Evolutionary conservation across 2,888 invertebrate genomes (phyloP).

Genomic region (Sepioteuthis lessoniana): DNA sequence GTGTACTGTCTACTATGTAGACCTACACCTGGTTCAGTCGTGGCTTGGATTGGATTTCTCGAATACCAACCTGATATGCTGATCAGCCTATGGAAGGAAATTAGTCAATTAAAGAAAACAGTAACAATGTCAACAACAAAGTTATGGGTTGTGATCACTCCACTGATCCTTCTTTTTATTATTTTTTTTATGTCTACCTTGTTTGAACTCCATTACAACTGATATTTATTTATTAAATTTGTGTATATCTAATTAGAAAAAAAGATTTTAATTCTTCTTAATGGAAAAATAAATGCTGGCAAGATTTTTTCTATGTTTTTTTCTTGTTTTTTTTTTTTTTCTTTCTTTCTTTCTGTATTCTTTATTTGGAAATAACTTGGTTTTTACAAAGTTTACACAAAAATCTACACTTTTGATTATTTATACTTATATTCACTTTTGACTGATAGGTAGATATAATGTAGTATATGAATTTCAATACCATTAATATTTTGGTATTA

Average conservation of each 20-base stretch:
- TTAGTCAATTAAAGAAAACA: not conserved
- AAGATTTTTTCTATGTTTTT: conserved; percentile 36
- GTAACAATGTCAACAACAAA: not conserved
- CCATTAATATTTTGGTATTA: no score
- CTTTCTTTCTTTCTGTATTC: no score
- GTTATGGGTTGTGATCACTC: conserved; percentile 8
- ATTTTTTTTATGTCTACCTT: not conserved
- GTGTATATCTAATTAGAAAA: conserved; percentile 1
- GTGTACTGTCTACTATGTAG: conserved; percentile 47
- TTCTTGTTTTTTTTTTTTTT: not conserved
- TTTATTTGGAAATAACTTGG: no score
- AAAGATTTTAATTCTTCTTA: not conserved
- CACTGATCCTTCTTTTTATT: not conserved
- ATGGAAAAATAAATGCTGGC: conserved; percentile 44
- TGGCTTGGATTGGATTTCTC: not conserved
- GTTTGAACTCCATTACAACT: no score
- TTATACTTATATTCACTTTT: no score
- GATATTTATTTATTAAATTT: conserved; percentile 36
- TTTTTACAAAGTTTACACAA: no score
- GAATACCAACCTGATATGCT: not conserved
- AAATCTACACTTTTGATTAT: no score
- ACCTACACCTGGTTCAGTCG: conserved; percentile 41
- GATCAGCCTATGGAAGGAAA: not conserved
- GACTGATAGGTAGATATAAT: no score
- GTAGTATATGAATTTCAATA: no score